Base-by-base conservation (phyloP, 2,797 vertebrate genomes). In the Molothrus ater region DNA sequence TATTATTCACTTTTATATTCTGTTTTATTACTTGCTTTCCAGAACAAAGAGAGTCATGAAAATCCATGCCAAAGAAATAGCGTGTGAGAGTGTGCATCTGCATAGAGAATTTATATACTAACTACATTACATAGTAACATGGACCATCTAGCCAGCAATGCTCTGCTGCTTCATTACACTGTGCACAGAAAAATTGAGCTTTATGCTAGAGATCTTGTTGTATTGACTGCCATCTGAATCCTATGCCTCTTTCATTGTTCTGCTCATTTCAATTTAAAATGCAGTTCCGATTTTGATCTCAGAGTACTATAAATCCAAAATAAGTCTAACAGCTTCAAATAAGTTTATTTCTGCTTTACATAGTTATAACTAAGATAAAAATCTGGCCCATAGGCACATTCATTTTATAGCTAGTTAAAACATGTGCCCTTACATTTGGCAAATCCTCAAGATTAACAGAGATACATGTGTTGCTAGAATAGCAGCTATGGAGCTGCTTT, bases 301-400 rank as follows among this genome's bases (percentile, higher is more conserved):
- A 36, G 18, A 65, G 56, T 40, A 69, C 71, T 89, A 26, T 34
- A 90, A 93, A 91, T 86, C 74, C 86, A 70, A 95, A 95, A 60
- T 66, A 86, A 74, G 32, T 57, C 59, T 66, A 65, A 73, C 66
- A 89, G 66, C 85, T 96, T 93, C 84, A 95, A 79, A 95, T 93
- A 86, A 80, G 48, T 91, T 86, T 96, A 91, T 83, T 90, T 93
- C 95, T 95, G 89, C 66, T 94, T 93, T 96, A 86, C 90, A 71
- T 94, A 88, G 87, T 84, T 81, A 71, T 95, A 96, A 95, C 71
- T 71, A 78, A 91, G 89, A 95, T 96, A 95, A 42, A 80, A 89
- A 95, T 96, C 95, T 94, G 79, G 4, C 94, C 88, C 56, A 79
- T 14, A 88, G 93, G 90, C 83, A 59, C 59, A 88, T 87, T 94